Evolutionary conservation across 2,797 vertebrate genomes (phyloP).

Genomic region (Malacoctenus gilli): DNA sequence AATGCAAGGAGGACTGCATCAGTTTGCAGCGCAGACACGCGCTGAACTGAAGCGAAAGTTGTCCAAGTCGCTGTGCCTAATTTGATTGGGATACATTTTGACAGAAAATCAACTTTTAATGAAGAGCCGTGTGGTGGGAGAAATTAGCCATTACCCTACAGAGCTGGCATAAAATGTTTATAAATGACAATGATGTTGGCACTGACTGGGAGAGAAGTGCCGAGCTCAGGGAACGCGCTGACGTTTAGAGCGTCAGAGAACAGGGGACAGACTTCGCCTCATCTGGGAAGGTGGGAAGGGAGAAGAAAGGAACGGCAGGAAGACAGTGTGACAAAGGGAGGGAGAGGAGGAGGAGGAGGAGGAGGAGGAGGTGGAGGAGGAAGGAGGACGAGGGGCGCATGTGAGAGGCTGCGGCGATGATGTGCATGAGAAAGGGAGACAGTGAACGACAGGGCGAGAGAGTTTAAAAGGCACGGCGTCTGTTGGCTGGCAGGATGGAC

Average conservation of each 20-base stretch:
- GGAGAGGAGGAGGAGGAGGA: constrained; percentile 24
- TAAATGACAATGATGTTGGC: constrained; percentile 79
- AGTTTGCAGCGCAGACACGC: constrained; percentile 56
- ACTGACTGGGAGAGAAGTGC: constrained; percentile 65
- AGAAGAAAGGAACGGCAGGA: not conserved
- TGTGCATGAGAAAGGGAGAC: constrained; percentile 65
- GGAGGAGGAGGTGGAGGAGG: not conserved
- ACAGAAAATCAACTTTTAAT: constrained; percentile 96
- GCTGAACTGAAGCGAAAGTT: constrained; percentile 61
- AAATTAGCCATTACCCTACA: constrained; percentile 83
- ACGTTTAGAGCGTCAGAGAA: constrained; percentile 50
- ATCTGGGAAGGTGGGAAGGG: constrained; percentile 26
- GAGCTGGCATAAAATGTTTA: constrained; percentile 81
- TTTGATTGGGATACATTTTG: constrained; percentile 88
- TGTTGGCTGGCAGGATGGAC: constrained; percentile 70
- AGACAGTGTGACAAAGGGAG: constrained; percentile 14
- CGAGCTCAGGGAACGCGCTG: constrained; percentile 56
- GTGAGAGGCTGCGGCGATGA: constrained; percentile 47
- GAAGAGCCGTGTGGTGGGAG: constrained; percentile 84
- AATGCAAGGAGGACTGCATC: constrained; percentile 53
- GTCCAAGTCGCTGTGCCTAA: constrained; percentile 84
- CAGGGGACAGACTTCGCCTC: constrained; percentile 44
- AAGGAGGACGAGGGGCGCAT: constrained; percentile 22
- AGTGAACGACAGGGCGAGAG: constrained; percentile 68
- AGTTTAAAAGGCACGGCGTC: constrained; percentile 73